A percentile compares a stretch with the other conserved stretches of the same genome.
Conservation (phyloP, 2,888 invertebrate genomes). For the Agrotis ipsilon region DNA sequence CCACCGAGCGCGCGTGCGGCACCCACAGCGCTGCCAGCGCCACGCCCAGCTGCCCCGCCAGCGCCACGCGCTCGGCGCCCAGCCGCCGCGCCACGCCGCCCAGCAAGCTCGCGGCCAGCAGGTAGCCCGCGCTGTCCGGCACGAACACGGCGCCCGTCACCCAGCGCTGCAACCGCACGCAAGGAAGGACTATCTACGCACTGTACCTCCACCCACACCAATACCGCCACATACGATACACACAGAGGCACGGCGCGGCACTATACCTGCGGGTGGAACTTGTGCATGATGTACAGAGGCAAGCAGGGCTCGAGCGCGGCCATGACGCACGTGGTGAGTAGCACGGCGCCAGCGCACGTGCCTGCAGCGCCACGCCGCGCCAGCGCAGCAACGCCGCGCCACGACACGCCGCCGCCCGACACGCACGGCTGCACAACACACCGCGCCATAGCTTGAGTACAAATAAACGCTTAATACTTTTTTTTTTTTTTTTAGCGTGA, state of each 20-base stretch:
- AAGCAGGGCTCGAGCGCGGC: conserved; percentile 87
- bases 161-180: conserved; percentile 76
- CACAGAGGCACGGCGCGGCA: no score
- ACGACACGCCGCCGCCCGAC: conserved; percentile 46
- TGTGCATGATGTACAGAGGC: conserved; percentile 81
- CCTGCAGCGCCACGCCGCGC: conserved; percentile 70
- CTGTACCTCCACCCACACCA: no score
- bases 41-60: conserved; percentile 78
- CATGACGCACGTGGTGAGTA: conserved; percentile 85
- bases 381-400: conserved; percentile 48
- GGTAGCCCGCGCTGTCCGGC: conserved; percentile 86
- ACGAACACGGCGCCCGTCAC: conserved; percentile 83
- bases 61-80: conserved; percentile 80
- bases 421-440: conserved; percentile 18
- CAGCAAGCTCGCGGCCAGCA: conserved; percentile 76
- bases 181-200: background rate
- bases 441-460: background rate
- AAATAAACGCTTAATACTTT: no score
- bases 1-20: conserved; percentile 76
- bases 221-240: background rate
- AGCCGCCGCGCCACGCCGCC: conserved; percentile 74
- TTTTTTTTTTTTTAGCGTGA: no score
- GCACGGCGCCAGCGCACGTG: conserved; percentile 83
- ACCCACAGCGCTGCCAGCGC: conserved; percentile 79
- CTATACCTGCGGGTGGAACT: conserved; percentile 71